Evolutionary conservation across 2,797 vertebrate genomes (phyloP), one percentile per base, ranked within the genome.

Genomic region (Channa striata): DNA sequence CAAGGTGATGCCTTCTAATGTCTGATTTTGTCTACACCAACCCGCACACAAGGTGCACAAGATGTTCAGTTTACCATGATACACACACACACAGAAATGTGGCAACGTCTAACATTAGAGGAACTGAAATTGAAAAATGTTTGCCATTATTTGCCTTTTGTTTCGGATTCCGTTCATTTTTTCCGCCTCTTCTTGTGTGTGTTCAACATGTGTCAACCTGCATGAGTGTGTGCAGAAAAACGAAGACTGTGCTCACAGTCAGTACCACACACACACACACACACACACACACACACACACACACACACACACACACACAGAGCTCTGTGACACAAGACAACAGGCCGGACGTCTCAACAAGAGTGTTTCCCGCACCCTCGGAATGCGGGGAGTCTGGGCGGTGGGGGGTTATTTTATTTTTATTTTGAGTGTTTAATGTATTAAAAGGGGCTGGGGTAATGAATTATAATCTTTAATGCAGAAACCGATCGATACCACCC

Each of bases 391-490:
- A 74, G 85, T 85, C 84, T 88, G 74, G 77, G 17, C 21, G 76
- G 66, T 72, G 72, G 46, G 71, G 77, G 82, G 76, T 81, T 87
- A 86, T 93, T 94, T 94, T 94, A 93, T 94, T 94, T 95, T 94
- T 94, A 94, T 94, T 94, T 95, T 93, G 93, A 94, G 93, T 92
- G 93, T 95, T 95, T 94, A 94, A 94, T 95, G 94, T 94, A 94
- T 94, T 95, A 95, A 95, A 94, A 94, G 93, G 92, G 88, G 88
- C 86, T 9, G 33, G 84, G 91, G 93, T 94, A 95, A 95, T 95
- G 94, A 95, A 95, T 95, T 95, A 95, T 95, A 93, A 94, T 95
- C 93, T 95, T 95, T 95, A 95, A 95, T 95, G 94, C 92, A 94
- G 92, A 91, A 87, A 92, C 89, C 92, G 92, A 95, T 95, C 94